Evolutionary conservation across 2,113 vertebrate species (phyloP), one percentile per base, ranked within the genome.

Genomic region (Heliornis fulica): DNA sequence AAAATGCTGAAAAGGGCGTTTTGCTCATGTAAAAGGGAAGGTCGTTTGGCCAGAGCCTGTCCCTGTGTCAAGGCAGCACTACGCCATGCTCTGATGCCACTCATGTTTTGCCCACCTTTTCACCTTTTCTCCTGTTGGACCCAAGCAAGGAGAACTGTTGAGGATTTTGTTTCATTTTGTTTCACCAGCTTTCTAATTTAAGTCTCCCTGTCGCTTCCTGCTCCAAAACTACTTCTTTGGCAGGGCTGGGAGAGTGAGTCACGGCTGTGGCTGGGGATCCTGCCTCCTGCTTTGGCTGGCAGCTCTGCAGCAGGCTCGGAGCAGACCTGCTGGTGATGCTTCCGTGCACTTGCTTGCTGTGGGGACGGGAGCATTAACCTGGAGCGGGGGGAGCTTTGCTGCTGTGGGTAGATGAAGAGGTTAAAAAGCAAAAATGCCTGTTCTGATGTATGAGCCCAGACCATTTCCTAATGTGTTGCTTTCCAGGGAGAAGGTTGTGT

Each of bases 171-270:
- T 96, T 69, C 25, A 7, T 50, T 93, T 66, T 61, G 50, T 81
- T 54, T 92, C 75, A 90, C 69, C 64, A 53, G 38, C 38, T 82
- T 85, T 82, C 78, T 95, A 87, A 90, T 89, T 83, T 79, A 93
- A 80, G 56, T 56, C 80, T 97, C 63, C 80, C 28, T 87, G 66
- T 96, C 15, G 13, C 86, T 93, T 94, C 68, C 75, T 95, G 12
- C 93, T 97, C 95, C 97, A 97, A 81, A 97, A 96, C 97, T 98
- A 97, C 97, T 97, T 68, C 64, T 96, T 97, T 98, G 98, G 97
- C 98, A 98, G 92, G 26, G 34, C 6, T 0, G 2, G 32, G 83
- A 68, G 81, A 34, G 14, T 98, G 97, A 97, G 93, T 98, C 98
- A 97, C 0, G 2, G 83, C 88, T 1, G 0, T 94, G 95, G 93